A percentile compares a stretch with the other conserved stretches of the same genome.
phyloP scores from a whole-genome alignment of 2,888 invertebrate genomes.

The Helleia helle region DNA sequence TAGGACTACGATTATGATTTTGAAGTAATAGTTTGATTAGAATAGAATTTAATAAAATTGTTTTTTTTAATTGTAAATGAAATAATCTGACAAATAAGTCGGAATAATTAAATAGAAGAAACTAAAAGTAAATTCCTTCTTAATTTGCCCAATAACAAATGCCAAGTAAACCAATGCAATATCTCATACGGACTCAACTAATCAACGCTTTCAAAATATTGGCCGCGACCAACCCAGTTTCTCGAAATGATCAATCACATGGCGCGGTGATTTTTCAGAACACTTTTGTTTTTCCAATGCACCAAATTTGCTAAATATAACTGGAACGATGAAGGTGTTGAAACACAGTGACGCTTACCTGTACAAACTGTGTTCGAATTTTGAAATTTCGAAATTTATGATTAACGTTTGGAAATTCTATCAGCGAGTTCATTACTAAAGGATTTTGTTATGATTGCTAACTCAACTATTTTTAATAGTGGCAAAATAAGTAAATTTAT shows the following conservation, averaged over 20 bases:
- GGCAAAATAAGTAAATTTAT: no score
- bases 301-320: conserved; percentile 57
- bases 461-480: no score
- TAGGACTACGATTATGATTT: no score
- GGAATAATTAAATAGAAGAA: background rate
- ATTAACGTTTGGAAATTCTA: background rate
- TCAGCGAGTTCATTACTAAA: background rate
- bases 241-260: conserved; percentile 70
- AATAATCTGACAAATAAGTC: no score
- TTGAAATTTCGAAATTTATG: conserved; percentile 1
- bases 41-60: no score
- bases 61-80: no score
- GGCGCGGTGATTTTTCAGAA: conserved; percentile 63
- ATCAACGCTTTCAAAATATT: conserved; percentile 57
- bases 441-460: no score
- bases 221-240: conserved; percentile 36
- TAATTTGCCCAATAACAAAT: conserved; percentile 13
- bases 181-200: conserved; percentile 52
- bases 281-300: conserved; percentile 63
- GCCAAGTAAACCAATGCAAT: conserved; percentile 37
- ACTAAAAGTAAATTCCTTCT: conserved; percentile 6
- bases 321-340: conserved; percentile 7
- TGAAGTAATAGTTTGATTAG: no score
- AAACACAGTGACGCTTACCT: conserved; percentile 2
- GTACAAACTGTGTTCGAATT: background rate